These are phyloP conservation scores for Tetranychus truncatus DNA, from an alignment of 2,888 invertebrate genomes.

Conservation along the genomic window DNA sequence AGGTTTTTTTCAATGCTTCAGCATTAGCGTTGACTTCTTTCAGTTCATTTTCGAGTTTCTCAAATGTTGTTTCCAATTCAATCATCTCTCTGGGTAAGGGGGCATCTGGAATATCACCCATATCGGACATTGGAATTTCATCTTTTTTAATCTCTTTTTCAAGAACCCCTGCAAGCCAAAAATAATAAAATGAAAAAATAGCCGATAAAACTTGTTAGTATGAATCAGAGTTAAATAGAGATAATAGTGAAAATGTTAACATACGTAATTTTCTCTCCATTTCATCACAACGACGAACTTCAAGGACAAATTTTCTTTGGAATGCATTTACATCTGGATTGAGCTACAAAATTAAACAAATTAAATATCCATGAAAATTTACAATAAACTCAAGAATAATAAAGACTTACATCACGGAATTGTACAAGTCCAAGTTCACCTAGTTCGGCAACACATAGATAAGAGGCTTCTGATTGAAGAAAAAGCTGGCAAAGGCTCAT, in stretches of 20 bases:
- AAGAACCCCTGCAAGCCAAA: constrained; percentile 16
- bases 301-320: constrained; percentile 24
- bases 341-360: constrained; percentile 10
- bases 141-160: constrained; percentile 22
- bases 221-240: not conserved
- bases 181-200: not conserved
- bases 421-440: constrained; percentile 84
- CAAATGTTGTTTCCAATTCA: constrained; percentile 21
- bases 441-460: constrained; percentile 76
- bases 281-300: constrained; percentile 22
- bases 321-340: constrained; percentile 23
- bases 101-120: constrained; percentile 23
- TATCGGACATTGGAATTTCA: constrained; percentile 22
- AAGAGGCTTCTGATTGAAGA: constrained; percentile 85
- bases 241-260: not conserved
- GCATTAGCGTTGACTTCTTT: constrained; percentile 98
- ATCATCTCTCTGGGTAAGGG: constrained; percentile 26
- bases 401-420: constrained; percentile 70
- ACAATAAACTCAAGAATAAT: not conserved
- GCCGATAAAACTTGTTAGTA: not conserved
- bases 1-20: constrained; percentile 87
- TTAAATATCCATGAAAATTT: not conserved
- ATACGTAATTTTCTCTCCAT: constrained; percentile 22
- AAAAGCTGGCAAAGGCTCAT: constrained; percentile 95
- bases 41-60: constrained; percentile 88